These are phyloP conservation scores for Mermis nigrescens DNA, from an alignment of 2,888 invertebrate species.

Conservation along the genomic window DNA sequence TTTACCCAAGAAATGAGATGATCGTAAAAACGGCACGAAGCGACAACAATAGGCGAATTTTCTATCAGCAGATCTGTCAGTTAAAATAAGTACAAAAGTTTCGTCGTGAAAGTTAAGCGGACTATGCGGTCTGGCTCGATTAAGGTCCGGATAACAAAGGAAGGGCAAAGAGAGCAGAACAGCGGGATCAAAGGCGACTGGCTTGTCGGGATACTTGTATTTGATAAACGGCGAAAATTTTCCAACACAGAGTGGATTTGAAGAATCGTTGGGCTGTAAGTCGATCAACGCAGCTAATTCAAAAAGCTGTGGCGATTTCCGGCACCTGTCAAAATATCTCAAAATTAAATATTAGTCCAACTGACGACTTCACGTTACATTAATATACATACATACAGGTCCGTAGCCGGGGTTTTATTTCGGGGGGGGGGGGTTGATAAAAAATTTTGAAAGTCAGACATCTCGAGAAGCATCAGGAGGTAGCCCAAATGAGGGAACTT, in stretches of 20 bases:
- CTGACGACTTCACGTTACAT: no score
- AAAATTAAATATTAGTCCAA: no score
- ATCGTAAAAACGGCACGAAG: neutral
- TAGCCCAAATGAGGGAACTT: no score
- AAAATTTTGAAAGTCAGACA: no score
- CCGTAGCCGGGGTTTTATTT: no score
- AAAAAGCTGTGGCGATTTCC: conserved; percentile 9
- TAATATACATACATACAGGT: no score
- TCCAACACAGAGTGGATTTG: neutral
- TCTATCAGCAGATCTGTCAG: conserved; percentile 7
- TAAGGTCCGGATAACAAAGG: conserved; percentile 11
- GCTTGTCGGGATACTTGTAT: neutral
- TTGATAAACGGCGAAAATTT: conserved; percentile 1
- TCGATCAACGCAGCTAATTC: conserved; percentile 7
- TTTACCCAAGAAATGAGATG: neutral
- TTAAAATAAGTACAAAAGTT: conserved; percentile 9
- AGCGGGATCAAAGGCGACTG: neutral
- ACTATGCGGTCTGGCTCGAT: neutral
- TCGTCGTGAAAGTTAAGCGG: neutral
- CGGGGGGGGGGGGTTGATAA: no score
- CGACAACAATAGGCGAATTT: conserved; percentile 13
- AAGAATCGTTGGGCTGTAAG: neutral
- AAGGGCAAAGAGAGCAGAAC: neutral
- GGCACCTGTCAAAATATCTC: neutral
- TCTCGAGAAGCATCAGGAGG: no score